phyloP scores from a whole-genome alignment of 2,113 vertebrate species.

The Ageneiosus marmoratus region DNA sequence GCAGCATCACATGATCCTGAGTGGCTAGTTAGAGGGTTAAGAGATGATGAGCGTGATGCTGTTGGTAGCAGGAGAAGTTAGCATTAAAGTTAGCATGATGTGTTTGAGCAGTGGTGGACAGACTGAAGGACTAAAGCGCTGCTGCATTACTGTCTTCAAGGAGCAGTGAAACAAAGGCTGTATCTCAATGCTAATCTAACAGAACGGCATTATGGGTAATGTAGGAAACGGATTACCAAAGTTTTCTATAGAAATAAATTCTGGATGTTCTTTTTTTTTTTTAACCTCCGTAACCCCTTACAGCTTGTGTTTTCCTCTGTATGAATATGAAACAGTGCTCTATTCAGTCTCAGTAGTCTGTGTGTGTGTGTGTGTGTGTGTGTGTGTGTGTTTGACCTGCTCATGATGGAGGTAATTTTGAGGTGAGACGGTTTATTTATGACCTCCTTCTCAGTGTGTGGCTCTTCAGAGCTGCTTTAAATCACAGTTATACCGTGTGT shows the following conservation, averaged over 20 bases:
- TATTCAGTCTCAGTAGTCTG: background rate
- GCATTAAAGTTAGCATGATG: too few species aligned
- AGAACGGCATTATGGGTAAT: background rate
- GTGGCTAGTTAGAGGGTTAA: background rate
- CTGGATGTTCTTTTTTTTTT: background rate
- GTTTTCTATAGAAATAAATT: background rate
- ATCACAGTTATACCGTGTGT: constrained; percentile 1
- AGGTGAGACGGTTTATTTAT: background rate
- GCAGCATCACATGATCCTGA: background rate
- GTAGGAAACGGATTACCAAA: background rate
- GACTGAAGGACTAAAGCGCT: background rate
- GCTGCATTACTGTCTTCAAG: background rate
- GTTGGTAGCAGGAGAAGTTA: too few species aligned
- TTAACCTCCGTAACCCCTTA: background rate
- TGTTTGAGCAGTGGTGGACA: too few species aligned
- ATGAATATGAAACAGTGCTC: background rate
- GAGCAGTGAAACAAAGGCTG: background rate
- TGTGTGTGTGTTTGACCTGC: background rate
- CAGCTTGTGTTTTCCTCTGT: background rate
- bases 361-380: constrained; percentile 22
- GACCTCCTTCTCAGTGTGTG: background rate
- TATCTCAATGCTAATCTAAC: background rate
- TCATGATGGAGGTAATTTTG: constrained; percentile 8
- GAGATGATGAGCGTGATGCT: too few species aligned
- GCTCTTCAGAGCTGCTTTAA: constrained; percentile 9